Conservation (phyloP, 2,113 vertebrate genomes). For the Coptodon rendalli region DNA sequence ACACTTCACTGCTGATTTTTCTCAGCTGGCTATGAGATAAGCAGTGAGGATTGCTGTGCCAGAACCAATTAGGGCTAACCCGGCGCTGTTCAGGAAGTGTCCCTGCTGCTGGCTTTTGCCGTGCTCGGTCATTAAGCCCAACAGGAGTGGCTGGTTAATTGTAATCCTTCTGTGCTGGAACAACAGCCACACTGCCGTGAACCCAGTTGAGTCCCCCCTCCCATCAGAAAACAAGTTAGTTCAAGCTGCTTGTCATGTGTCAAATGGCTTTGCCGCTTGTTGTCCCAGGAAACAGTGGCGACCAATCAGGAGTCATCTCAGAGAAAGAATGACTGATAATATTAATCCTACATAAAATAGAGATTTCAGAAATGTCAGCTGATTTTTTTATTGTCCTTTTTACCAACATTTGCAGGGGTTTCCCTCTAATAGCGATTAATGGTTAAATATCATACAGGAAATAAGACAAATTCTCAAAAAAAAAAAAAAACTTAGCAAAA, state of each 20-base stretch:
- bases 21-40: conserved; percentile 60
- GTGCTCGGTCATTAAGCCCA: conserved; percentile 61
- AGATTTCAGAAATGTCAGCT: neutral
- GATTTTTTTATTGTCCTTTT: neutral
- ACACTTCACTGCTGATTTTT: conserved; percentile 46
- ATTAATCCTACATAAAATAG: neutral
- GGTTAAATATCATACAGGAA: neutral
- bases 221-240: conserved; percentile 37
- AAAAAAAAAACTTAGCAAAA: neutral
- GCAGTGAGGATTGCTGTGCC: conserved; percentile 51
- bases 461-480: neutral
- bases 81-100: conserved; percentile 55
- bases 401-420: neutral
- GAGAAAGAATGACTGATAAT: neutral
- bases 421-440: neutral
- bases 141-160: conserved; percentile 63
- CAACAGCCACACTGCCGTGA: conserved; percentile 65
- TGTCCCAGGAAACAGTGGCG: conserved; percentile 1
- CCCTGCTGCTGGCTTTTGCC: conserved; percentile 60
- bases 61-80: conserved; percentile 61
- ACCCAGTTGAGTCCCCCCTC: neutral
- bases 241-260: conserved; percentile 61
- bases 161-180: conserved; percentile 63
- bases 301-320: conserved; percentile 7
- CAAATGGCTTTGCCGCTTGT: conserved; percentile 28